Percentiles rank a stretch among this genome's conserved stretches.
These are phyloP conservation scores for Progne subis DNA, from an alignment of 2,113 vertebrate species.

Conservation along the genomic window DNA sequence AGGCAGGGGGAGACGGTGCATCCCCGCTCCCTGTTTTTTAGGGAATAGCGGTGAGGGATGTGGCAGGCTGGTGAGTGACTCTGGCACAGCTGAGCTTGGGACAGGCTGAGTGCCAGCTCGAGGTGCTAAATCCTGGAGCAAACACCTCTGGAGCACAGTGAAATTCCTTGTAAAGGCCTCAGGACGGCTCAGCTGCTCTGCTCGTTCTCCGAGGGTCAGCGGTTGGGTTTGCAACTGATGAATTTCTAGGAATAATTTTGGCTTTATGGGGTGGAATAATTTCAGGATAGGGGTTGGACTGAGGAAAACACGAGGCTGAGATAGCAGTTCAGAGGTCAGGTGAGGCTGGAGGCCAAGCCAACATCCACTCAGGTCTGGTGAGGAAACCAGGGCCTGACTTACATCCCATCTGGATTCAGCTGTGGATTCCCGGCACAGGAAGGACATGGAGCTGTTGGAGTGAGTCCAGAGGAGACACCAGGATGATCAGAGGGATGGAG, in stretches of 20 bases:
- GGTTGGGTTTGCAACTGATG: neutral
- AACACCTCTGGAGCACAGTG: neutral
- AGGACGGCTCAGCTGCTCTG: neutral
- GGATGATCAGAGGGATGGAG: neutral
- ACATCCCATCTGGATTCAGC: neutral
- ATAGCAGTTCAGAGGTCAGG: neutral
- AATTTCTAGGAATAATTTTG: neutral
- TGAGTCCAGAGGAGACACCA: neutral
- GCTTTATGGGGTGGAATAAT: neutral
- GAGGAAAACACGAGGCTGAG: neutral
- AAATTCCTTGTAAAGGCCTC: neutral
- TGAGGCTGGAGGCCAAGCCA: neutral
- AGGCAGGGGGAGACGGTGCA: neutral
- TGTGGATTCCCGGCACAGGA: neutral
- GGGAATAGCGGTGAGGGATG: neutral
- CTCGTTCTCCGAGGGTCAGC: accelerated
- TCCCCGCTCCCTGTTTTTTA: neutral
- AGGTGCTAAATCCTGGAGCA: neutral
- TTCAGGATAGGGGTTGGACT: neutral
- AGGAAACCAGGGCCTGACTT: neutral
- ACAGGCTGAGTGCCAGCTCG: neutral
- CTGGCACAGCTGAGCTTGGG: neutral
- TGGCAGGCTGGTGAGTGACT: neutral
- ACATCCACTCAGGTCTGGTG: neutral
- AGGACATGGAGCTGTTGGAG: neutral